phyloP scores from a whole-genome alignment of 2,113 vertebrate species.

The Plestiodon gilberti region DNA sequence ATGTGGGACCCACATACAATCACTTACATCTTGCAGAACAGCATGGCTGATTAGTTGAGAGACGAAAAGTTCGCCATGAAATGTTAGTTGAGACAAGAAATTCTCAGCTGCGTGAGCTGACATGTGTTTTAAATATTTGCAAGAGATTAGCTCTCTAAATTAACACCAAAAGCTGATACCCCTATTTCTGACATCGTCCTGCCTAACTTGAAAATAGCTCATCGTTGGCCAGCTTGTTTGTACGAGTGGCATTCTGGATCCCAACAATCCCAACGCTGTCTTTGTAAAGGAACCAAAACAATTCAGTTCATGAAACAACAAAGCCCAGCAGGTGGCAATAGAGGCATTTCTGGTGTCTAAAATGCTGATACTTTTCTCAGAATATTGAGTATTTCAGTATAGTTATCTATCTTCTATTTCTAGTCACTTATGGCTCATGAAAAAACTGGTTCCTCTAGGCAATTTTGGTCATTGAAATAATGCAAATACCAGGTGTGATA shows the following conservation, averaged over 20 bases:
- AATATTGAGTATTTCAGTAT: background rate
- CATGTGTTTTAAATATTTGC: conserved; percentile 21
- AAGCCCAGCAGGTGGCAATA: conserved; percentile 77
- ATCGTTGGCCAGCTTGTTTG: background rate
- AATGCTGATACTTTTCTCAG: conserved; percentile 14
- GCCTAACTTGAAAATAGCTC: conserved; percentile 28
- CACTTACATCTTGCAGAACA: conserved; percentile 52
- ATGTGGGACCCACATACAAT: conserved; percentile 46
- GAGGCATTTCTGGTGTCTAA: conserved; percentile 60
- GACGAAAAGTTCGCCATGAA: conserved; percentile 37
- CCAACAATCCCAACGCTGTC: background rate
- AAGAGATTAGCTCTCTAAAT: conserved; percentile 24
- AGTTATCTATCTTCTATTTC: background rate
- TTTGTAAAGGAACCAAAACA: background rate
- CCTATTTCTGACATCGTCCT: conserved; percentile 32
- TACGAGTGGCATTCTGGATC: background rate
- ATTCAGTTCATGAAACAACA: rapidly evolving
- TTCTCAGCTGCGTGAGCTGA: conserved; percentile 40
- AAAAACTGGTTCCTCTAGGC: conserved; percentile 27
- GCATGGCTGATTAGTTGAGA: conserved; percentile 3
- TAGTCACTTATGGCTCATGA: conserved; percentile 47
- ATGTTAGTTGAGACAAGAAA: conserved; percentile 5
- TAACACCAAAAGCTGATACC: conserved; percentile 27
- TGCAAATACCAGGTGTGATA: conserved; percentile 24
- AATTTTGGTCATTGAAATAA: conserved; percentile 54